A percentile compares a stretch with the other conserved stretches of the same genome.
Conservation (phyloP, 2,113 vertebrate genomes). For the Microtus montanus region DNA sequence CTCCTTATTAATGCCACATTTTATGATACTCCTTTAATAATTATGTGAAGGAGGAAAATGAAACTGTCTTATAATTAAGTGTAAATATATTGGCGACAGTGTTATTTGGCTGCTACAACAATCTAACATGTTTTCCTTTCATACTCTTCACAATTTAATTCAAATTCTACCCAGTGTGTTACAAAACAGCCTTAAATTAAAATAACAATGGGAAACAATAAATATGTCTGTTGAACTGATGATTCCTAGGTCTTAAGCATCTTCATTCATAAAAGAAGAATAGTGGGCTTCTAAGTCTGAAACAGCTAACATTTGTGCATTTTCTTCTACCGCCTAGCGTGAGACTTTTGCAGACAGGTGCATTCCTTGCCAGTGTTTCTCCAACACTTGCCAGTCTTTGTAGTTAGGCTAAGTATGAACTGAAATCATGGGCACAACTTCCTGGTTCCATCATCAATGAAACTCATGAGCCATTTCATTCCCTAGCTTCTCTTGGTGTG, state of each 20-base stretch:
- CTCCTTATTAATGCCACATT: constrained; percentile 20
- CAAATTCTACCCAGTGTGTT: not conserved
- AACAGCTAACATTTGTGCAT: not conserved
- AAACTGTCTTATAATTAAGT: constrained; percentile 45
- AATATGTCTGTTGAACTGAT: not conserved
- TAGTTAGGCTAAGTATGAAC: not conserved
- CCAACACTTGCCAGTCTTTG: not conserved
- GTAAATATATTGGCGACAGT: constrained; percentile 22
- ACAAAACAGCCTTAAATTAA: not conserved
- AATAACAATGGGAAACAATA: not conserved
- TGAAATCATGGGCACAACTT: not conserved
- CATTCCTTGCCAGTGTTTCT: not conserved
- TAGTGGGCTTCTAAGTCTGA: not conserved
- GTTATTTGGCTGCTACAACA: not conserved
- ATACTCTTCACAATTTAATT: not conserved
- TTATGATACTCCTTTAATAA: constrained; percentile 56
- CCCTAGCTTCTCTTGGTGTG: not conserved
- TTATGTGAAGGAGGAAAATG: constrained; percentile 39
- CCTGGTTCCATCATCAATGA: not conserved
- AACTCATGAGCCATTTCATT: not conserved
- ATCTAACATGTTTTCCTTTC: constrained; percentile 47
- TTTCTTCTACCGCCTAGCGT: not conserved
- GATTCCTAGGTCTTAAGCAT: not conserved
- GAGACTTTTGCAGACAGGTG: not conserved
- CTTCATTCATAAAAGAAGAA: not conserved